phyloP scores from a whole-genome alignment of 2,113 vertebrate species.

The Chamaetylas fuelleborni region DNA sequence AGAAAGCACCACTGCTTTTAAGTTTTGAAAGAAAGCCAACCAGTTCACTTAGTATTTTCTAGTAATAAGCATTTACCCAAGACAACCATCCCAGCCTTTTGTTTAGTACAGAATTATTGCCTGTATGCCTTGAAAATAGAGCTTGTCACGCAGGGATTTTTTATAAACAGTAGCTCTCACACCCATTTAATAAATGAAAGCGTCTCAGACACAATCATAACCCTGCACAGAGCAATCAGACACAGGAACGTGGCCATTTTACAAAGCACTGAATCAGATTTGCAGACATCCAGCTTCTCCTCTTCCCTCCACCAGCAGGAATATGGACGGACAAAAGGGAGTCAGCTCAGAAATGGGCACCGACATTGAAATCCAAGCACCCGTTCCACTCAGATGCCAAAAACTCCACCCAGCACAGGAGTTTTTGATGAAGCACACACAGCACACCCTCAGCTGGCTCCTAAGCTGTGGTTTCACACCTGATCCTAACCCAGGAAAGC shows the following conservation, averaged over 20 bases:
- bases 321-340: fast-evolving
- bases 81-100: neutral
- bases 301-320: neutral
- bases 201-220: neutral
- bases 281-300: neutral
- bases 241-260: neutral
- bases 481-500: neutral
- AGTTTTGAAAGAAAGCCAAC: constrained; percentile 29
- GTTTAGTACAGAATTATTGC: neutral
- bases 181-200: neutral
- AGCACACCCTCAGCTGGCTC: neutral
- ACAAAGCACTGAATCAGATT: neutral
- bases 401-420: neutral
- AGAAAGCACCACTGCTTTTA: neutral
- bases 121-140: neutral
- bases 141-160: neutral
- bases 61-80: neutral
- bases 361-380: fast-evolving
- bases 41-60: neutral
- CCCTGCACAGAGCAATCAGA: neutral
- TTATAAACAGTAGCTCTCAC: neutral
- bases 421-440: fast-evolving
- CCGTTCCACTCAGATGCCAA: neutral
- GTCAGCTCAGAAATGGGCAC: neutral
- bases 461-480: neutral